Conservation (phyloP, 2,797 vertebrate species). For the Orestias chungarensis region DNA sequence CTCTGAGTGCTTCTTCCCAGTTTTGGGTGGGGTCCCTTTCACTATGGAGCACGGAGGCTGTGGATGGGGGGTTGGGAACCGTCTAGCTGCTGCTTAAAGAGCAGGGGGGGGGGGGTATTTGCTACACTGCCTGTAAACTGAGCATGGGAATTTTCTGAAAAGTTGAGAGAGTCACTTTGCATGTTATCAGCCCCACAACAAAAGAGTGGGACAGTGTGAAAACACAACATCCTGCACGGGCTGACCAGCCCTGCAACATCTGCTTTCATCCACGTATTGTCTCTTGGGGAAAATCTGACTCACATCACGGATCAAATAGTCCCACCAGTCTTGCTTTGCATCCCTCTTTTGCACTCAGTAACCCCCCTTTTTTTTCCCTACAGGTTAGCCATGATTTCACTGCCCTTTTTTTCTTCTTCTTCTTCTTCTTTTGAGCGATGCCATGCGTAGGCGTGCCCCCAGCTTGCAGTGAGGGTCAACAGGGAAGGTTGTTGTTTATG, state of each 20-base stretch:
- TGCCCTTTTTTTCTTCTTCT: constrained; percentile 28
- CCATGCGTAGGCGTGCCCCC: constrained; percentile 47
- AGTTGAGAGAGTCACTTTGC: constrained; percentile 62
- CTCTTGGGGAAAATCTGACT: constrained; percentile 65
- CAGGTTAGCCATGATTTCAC: constrained; percentile 51
- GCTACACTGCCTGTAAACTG: constrained; percentile 49
- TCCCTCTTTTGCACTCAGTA: constrained; percentile 57
- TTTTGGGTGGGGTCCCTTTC: constrained; percentile 73
- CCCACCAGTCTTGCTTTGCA: constrained; percentile 48
- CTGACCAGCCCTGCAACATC: constrained; percentile 53
- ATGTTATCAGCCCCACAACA: constrained; percentile 57
- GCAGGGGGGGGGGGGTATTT: constrained; percentile 53
- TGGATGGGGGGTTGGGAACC: constrained; percentile 56
- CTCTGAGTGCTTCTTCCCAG: constrained; percentile 55
- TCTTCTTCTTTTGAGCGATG: constrained; percentile 51
- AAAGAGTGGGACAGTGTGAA: constrained; percentile 48
- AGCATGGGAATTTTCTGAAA: constrained; percentile 57
- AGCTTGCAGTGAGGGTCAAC: constrained; percentile 57
- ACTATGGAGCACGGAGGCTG: constrained; percentile 47
- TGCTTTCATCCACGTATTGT: constrained; percentile 59
- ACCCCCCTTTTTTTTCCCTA: constrained; percentile 39
- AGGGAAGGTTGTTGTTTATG: constrained; percentile 60
- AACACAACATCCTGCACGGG: constrained; percentile 45
- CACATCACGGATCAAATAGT: constrained; percentile 58
- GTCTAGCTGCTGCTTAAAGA: constrained; percentile 51